A percentile compares a stretch with the other conserved stretches of the same genome.
Conservation (phyloP, 2,888 invertebrate genomes). For the Cryptops parisi region DNA sequence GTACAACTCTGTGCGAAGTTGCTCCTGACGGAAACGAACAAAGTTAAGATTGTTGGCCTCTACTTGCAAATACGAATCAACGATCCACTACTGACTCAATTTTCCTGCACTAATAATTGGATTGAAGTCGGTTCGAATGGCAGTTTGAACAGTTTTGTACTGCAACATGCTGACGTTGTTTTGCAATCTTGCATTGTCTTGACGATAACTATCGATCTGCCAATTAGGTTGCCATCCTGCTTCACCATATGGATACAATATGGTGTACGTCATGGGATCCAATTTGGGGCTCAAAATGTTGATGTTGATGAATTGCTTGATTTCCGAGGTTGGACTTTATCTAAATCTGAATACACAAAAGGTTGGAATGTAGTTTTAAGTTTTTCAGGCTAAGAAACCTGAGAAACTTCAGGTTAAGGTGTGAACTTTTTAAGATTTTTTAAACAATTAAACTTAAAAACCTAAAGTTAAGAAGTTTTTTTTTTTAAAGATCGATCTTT, state of each 20-base stretch:
- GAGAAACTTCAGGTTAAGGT: no score
- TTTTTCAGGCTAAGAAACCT: no score
- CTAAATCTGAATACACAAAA: no score
- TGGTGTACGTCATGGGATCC: not conserved
- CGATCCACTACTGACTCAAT: constrained; percentile 25
- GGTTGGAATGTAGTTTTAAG: no score
- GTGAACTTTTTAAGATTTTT: no score
- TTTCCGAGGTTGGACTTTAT: no score
- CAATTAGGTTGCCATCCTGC: not conserved
- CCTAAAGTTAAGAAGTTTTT: no score
- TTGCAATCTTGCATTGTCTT: no score
- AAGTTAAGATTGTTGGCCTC: constrained; percentile 24
- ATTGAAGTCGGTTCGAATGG: constrained; percentile 21
- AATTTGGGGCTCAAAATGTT: not conserved
- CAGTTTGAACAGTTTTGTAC: constrained; percentile 19
- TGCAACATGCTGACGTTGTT: no score
- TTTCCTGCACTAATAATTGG: constrained; percentile 22
- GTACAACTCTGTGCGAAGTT: constrained; percentile 24
- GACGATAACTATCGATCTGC: no score
- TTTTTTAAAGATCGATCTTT: no score
- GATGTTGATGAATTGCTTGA: not conserved
- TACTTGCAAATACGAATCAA: constrained; percentile 24
- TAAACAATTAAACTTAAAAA: no score
- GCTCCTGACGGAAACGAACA: constrained; percentile 22
- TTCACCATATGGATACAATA: not conserved